Base-by-base conservation (phyloP, 2,888 invertebrate genomes). In the Darwinula stevensoni region DNA sequence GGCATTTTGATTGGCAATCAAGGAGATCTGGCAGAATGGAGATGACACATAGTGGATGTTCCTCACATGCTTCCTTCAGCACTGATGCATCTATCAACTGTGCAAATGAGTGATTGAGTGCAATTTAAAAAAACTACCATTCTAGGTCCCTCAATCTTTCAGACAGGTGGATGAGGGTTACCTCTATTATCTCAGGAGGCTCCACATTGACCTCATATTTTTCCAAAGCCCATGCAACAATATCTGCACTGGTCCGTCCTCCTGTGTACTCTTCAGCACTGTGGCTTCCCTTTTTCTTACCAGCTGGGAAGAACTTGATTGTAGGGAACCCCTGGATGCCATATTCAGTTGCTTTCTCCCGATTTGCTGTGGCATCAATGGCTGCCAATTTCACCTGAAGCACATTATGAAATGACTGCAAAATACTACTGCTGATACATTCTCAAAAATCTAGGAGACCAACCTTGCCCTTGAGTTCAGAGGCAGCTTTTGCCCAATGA, bases 271-370 rank as follows among this genome's bases (percentile, higher is more conserved):
- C 86, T 38, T 65, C 62, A 5, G 57, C 57, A 12, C 11, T 28
- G 12, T 14, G 6, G 6, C 13, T 51, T 51, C 37, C 50, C 45
- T 31, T 47, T 47, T 29, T 36, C 44, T 44, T 29, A 39, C 57
- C 57, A 37, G 73, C 73, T 1, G 71, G 61, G 57, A 91, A 91
- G 53, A 64, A 65, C 55, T 94, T 94, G 45, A 97, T 94, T 17
- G 91, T 88, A 2, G 94, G 94, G 56, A 84, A 94, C 0, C 94
- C 91, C 41, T 71, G 67, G 17, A 94, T 72, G 41, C 67, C 68
- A 52, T 74, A 94, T 46, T 73, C 65, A 39, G 63, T 58, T 1
- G 86, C 76, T 52, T 71, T 76, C 11, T 57, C 50, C 36, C 68
- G 67, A 54, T 97, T 72, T 0, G 73, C 74, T 0, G 94, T 97